A percentile compares a stretch with the other conserved stretches of the same genome.
These are phyloP conservation scores for Grammomys surdaster DNA, from an alignment of 2,113 vertebrate genomes.

Conservation along the genomic window DNA sequence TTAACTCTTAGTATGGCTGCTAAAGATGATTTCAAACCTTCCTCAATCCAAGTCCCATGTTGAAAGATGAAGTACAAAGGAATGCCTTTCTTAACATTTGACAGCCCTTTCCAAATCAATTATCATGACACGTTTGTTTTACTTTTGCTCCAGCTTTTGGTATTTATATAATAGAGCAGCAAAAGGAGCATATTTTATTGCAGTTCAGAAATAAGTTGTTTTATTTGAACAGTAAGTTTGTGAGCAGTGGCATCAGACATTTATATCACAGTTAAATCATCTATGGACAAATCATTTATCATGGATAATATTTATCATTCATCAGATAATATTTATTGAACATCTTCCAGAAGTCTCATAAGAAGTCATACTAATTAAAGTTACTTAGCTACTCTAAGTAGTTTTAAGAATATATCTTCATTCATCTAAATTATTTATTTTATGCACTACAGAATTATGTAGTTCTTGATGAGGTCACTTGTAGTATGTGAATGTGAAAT, in stretches of 20 bases:
- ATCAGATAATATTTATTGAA: slow-evolving; percentile 45
- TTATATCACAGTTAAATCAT: slow-evolving; percentile 13
- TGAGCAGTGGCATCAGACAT: slow-evolving; percentile 17
- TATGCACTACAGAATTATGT: neutral
- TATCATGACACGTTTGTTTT: slow-evolving; percentile 63
- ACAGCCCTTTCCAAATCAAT: slow-evolving; percentile 47
- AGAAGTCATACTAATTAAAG: slow-evolving; percentile 48
- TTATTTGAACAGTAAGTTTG: slow-evolving; percentile 25
- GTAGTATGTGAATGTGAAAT: slow-evolving; percentile 19
- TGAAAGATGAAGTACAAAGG: slow-evolving; percentile 50
- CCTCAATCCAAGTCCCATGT: neutral
- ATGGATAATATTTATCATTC: slow-evolving; percentile 17
- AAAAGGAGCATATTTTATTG: slow-evolving; percentile 43
- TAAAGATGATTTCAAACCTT: neutral
- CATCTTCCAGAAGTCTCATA: neutral
- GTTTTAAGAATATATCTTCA: neutral
- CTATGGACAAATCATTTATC: slow-evolving; percentile 46
- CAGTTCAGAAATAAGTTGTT: slow-evolving; percentile 43
- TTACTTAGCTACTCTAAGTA: neutral
- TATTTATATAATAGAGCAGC: slow-evolving; percentile 35
- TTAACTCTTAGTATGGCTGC: neutral
- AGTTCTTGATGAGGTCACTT: neutral
- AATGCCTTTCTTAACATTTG: slow-evolving; percentile 52
- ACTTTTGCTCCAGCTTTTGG: slow-evolving; percentile 57
- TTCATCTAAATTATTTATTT: slow-evolving; percentile 34